A percentile compares a stretch with the other conserved stretches of the same genome.
phyloP scores from a whole-genome alignment of 2,888 invertebrate species.

The Alloscopus bannaensis region DNA sequence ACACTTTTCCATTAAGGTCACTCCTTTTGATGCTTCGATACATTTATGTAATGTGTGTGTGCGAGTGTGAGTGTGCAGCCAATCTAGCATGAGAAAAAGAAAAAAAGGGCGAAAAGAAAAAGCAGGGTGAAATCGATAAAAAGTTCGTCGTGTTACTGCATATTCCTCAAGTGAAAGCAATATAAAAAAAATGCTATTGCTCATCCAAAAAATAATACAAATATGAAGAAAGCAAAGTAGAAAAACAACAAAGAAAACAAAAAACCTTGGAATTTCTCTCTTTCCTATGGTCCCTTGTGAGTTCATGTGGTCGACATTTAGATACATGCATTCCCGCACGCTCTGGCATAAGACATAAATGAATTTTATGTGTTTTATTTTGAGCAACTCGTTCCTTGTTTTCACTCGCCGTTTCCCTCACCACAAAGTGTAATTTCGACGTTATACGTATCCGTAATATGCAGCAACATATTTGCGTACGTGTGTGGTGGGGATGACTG shows the following conservation, averaged over 20 bases:
- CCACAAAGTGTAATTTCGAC: neutral
- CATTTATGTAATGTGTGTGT: constrained; percentile 10
- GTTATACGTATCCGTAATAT: neutral
- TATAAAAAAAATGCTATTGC: constrained; percentile 17
- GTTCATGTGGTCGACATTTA: too few species aligned
- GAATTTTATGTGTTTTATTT: neutral
- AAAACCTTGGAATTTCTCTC: constrained; percentile 23
- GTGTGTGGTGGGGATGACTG: neutral
- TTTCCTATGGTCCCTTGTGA: too few species aligned
- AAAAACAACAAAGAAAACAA: too few species aligned
- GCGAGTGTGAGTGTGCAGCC: constrained; percentile 9
- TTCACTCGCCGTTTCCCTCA: neutral
- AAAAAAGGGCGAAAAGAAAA: constrained; percentile 1
- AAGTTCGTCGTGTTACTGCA: constrained; percentile 29
- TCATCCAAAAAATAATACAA: constrained; percentile 7
- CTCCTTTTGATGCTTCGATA: constrained; percentile 13
- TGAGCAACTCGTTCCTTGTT: too few species aligned
- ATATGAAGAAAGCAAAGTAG: too few species aligned
- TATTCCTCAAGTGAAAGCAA: constrained; percentile 20
- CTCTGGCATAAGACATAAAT: neutral
- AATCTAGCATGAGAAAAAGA: constrained; percentile 12
- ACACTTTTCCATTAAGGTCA: constrained; percentile 25
- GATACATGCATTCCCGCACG: constrained; percentile 1
- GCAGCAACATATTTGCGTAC: neutral
- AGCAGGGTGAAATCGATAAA: constrained; percentile 43